These are phyloP conservation scores for Mimas tiliae DNA, from an alignment of 2,888 invertebrate species.

Conservation along the genomic window DNA sequence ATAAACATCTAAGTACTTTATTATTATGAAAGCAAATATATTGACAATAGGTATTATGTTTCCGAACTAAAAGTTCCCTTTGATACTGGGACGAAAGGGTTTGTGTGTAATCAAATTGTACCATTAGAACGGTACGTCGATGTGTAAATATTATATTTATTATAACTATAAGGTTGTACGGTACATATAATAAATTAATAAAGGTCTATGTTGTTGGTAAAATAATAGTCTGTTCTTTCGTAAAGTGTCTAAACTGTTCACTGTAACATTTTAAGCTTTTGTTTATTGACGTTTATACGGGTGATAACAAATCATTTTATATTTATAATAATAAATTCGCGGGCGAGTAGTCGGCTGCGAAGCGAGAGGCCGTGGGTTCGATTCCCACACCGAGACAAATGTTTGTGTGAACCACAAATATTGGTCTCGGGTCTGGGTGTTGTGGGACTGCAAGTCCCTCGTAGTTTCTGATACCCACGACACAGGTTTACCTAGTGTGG, in stretches of 20 bases:
- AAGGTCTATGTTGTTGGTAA: neutral
- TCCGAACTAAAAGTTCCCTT: neutral
- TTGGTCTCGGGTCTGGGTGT: too few species aligned
- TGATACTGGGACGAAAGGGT: neutral
- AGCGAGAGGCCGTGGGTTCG: too few species aligned
- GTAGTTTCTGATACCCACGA: too few species aligned
- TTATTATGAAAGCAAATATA: neutral
- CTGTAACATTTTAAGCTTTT: too few species aligned
- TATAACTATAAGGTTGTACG: neutral
- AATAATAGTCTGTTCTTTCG: neutral
- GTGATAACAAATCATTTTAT: too few species aligned
- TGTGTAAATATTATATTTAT: constrained; percentile 3
- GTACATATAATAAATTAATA: neutral
- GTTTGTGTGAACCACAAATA: too few species aligned
- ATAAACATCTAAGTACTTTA: neutral
- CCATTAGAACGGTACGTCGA: neutral
- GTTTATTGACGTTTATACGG: too few species aligned
- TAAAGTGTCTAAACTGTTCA: neutral
- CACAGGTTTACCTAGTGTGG: too few species aligned
- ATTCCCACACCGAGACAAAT: too few species aligned
- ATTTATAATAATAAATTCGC: too few species aligned
- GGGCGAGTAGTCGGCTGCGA: too few species aligned
- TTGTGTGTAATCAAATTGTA: neutral
- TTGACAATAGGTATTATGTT: constrained; percentile 4
- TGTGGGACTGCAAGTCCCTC: too few species aligned